These are phyloP conservation scores for Charanyca ferruginea DNA, from an alignment of 2,888 invertebrate species.

Conservation along the genomic window DNA sequence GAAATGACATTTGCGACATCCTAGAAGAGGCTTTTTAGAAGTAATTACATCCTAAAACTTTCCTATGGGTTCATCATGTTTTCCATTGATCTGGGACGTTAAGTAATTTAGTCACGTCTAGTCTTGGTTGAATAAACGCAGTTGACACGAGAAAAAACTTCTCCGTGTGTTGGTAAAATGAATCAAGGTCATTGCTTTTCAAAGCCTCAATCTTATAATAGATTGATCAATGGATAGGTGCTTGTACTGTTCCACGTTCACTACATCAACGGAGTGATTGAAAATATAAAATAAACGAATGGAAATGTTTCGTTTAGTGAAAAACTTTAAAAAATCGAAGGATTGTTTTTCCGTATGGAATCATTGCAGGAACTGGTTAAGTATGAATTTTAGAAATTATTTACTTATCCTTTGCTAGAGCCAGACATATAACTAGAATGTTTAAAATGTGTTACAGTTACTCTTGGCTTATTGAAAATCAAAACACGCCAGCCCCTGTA, in stretches of 20 bases:
- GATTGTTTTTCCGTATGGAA: no score
- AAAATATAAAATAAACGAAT: background rate
- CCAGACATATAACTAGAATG: no score
- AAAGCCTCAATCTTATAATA: constrained; percentile 15
- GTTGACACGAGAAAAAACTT: constrained; percentile 20
- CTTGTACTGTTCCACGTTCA: constrained; percentile 1
- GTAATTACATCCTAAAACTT: background rate
- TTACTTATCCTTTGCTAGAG: no score
- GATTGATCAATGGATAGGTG: background rate
- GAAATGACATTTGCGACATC: no score
- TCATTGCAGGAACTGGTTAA: no score
- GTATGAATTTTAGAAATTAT: no score
- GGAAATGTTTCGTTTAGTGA: background rate
- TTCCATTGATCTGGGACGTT: constrained; percentile 20
- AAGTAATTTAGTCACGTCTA: constrained; percentile 31
- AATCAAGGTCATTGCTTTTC: constrained; percentile 23
- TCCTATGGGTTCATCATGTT: background rate
- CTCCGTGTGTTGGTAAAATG: constrained; percentile 15
- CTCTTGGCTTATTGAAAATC: background rate
- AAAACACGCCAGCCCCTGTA: background rate
- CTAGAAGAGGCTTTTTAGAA: no score
- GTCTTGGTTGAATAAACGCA: constrained; percentile 43
- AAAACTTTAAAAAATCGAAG: no score
- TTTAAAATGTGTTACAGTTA: no score
- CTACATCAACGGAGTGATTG: background rate